Base-by-base conservation (phyloP, 2,113 vertebrate species). In the Syngnathus floridae region DNA sequence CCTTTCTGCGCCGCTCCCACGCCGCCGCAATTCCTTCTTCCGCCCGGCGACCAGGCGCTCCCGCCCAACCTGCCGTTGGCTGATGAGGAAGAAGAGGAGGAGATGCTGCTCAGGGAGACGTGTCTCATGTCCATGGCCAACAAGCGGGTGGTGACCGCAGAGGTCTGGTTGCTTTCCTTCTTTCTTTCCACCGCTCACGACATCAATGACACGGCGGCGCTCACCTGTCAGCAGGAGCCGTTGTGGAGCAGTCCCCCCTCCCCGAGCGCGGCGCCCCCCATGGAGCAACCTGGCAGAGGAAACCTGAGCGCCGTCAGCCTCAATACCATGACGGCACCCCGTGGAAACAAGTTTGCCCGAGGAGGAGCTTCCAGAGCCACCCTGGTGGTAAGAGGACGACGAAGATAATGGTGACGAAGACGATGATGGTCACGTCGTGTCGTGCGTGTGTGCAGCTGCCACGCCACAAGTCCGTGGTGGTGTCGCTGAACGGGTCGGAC, bases 31-130 rank as follows among this genome's bases (percentile, higher is more conserved):
- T 92, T 91, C 31, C 94, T 94, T 1, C 88, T 86, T 0, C 82
- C 86, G 1, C 92, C 92, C 0, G 94, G 94, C 22, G 94, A 97
- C 17, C 88, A 86, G 4, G 94, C 94, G 48, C 93, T 91, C 17
- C 97, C 97, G 13, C 96, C 97, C 13, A 98, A 98, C 62, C 97
- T 96, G 37, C 96, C 95, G 0, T 97, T 99, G 79, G 97, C 95
- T 13, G 97, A 99, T 72, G 96, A 99, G 46, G 97, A 97, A 37
- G 97, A 99, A 65, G 97, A 98, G 58, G 97, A 99, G 83, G 97
- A 99, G 90, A 99, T 99, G 97, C 90, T 99, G 45, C 90, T 99
- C 21, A 82, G 97, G 69, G 95, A 99, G 84, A 96, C 98, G 7
- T 90, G 98, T 13, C 92, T 99, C 2, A 97, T 97, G 81, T 97